A percentile compares a stretch with the other conserved stretches of the same genome.
Evolutionary conservation across 2,888 invertebrate species (phyloP).

Genomic region (Lasioglossum leucozonium): DNA sequence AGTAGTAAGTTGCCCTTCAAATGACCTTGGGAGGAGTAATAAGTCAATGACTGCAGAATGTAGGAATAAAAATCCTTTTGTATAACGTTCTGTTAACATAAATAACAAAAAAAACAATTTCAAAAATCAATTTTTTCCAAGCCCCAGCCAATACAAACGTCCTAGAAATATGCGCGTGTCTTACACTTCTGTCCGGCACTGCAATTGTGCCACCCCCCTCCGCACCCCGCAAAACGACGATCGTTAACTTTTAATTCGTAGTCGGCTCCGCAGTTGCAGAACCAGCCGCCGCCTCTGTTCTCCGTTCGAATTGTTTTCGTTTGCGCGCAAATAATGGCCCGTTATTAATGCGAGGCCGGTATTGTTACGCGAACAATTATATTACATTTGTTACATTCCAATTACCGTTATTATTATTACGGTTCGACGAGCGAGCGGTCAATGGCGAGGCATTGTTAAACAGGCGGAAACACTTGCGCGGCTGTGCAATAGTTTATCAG

Average conservation of each 20-base stretch:
- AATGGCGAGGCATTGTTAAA: slow-evolving; percentile 1
- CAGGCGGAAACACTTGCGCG: background rate
- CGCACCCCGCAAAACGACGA: background rate
- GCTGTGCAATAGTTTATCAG: slow-evolving; percentile 11
- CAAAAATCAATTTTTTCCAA: no score
- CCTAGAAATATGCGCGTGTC: background rate
- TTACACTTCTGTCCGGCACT: background rate
- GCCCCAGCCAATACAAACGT: no score
- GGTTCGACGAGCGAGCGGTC: background rate
- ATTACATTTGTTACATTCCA: slow-evolving; percentile 10
- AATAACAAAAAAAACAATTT: no score
- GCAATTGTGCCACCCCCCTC: no score
- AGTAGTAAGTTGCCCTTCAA: no score
- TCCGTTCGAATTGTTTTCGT: background rate
- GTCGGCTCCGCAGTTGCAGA: background rate
- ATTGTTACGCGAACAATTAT: background rate
- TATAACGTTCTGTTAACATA: no score
- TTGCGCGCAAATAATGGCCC: background rate
- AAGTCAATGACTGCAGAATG: no score
- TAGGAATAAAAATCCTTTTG: no score
- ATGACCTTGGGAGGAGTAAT: no score
- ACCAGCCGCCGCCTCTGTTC: no score
- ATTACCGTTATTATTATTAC: slow-evolving; percentile 16
- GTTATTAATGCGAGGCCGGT: slow-evolving; percentile 7
- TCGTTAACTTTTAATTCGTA: background rate